A percentile compares a stretch with the other conserved stretches of the same genome.
These are phyloP conservation scores for Clarias laeviceps DNA, from an alignment of 2,797 vertebrate genomes.

Conservation along the genomic window DNA sequence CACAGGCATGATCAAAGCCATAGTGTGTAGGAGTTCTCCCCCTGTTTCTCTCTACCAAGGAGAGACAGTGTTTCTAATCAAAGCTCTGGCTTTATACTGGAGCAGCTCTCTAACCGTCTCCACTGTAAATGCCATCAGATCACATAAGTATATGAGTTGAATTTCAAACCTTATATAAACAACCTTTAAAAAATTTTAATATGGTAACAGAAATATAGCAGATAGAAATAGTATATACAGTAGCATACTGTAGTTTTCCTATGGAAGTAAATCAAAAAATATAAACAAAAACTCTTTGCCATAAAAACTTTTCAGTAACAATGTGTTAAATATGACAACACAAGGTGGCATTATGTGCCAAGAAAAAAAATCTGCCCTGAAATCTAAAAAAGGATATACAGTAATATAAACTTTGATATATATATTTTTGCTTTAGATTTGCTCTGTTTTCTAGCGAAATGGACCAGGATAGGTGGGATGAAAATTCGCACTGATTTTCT, in stretches of 20 bases:
- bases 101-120: not conserved
- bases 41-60: conserved; percentile 31
- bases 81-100: conserved; percentile 13
- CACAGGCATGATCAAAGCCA: conserved; percentile 44
- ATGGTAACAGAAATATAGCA: not conserved
- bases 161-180: not conserved
- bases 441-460: no score
- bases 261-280: not conserved
- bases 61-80: conserved; percentile 7
- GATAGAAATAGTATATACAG: not conserved
- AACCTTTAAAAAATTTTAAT: not conserved
- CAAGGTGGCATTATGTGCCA: not conserved
- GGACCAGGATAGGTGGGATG: conserved; percentile 71
- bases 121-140: not conserved
- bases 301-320: not conserved
- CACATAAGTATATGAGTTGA: not conserved
- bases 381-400: not conserved
- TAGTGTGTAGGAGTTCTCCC: conserved; percentile 53
- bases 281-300: not conserved
- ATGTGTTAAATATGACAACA: not conserved
- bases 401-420: no score
- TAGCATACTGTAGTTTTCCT: not conserved
- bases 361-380: not conserved
- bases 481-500: not conserved
- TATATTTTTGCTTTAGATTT: no score